These are phyloP conservation scores for Venturia canescens DNA, from an alignment of 1,140 invertebrate species.

Conservation along the genomic window DNA sequence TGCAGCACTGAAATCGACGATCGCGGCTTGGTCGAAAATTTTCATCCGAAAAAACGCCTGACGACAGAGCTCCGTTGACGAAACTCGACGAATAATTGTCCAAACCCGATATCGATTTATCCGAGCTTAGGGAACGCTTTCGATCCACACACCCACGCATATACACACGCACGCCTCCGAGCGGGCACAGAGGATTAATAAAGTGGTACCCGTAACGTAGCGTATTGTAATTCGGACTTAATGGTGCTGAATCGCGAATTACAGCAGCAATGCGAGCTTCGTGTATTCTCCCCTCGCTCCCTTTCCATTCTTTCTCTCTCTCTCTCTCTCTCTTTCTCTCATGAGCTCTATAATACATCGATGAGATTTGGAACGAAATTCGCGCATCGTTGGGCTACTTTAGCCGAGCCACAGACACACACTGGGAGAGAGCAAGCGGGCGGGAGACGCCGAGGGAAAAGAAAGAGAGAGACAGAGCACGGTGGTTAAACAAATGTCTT, in stretches of 20 bases:
- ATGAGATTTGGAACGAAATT: conserved; percentile 45
- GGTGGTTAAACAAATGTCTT: conserved; percentile 58
- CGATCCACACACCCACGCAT: background rate
- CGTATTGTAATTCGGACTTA: conserved; percentile 46
- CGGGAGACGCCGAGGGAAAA: background rate
- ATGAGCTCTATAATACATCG: conserved; percentile 37
- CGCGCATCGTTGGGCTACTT: conserved; percentile 51
- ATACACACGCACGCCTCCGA: background rate
- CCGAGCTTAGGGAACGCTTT: background rate
- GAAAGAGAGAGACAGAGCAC: conserved; percentile 33
- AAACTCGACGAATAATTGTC: conserved; percentile 24
- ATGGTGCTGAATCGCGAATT: conserved; percentile 38
- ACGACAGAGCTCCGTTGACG: background rate
- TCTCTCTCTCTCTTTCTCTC: background rate
- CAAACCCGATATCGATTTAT: conserved; percentile 17
- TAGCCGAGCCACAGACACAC: conserved; percentile 28
- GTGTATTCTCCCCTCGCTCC: background rate
- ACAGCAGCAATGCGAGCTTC: background rate
- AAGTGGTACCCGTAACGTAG: conserved; percentile 45
- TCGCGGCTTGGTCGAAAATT: background rate
- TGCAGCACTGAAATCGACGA: too few species aligned
- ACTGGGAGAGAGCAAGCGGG: conserved; percentile 4
- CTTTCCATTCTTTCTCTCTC: background rate
- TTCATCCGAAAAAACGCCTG: background rate
- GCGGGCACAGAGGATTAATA: conserved; percentile 28